A percentile compares a stretch with the other conserved stretches of the same genome.
These are phyloP conservation scores for Spondyliosoma cantharus DNA, from an alignment of 2,797 vertebrate species.

Conservation along the genomic window DNA sequence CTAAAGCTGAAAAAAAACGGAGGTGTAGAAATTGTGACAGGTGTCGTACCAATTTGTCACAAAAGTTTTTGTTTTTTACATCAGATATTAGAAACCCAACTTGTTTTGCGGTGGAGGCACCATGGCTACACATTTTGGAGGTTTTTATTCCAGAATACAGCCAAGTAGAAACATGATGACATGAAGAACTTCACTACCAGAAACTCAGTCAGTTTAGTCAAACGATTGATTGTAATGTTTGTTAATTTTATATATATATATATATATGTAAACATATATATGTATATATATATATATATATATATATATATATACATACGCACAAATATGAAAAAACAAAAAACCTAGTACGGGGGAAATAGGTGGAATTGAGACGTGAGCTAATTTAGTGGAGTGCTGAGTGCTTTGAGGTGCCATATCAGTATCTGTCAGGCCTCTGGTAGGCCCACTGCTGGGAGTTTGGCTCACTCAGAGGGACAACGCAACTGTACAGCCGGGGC, in stretches of 20 bases:
- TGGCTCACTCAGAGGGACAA: conserved; percentile 49
- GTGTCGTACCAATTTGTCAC: not conserved
- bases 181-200: not conserved
- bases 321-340: conserved; percentile 17
- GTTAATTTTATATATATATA: not conserved
- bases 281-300: conserved; percentile 12
- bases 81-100: not conserved
- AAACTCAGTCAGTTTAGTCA: not conserved
- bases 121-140: not conserved
- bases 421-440: conserved; percentile 64
- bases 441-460: conserved; percentile 63
- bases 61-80: not conserved
- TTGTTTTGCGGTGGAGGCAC: not conserved
- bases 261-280: too few relatives aligned
- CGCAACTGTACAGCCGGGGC: conserved; percentile 36
- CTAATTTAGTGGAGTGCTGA: conserved; percentile 58
- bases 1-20: not conserved
- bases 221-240: not conserved
- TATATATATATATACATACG: not conserved
- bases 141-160: conserved; percentile 14
- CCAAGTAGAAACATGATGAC: not conserved
- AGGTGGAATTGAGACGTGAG: conserved; percentile 63
- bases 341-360: conserved; percentile 44
- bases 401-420: conserved; percentile 71
- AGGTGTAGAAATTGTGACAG: not conserved